Evolutionary conservation across 2,797 vertebrate genomes (phyloP).

Genomic region (Centropyge bicolor): DNA sequence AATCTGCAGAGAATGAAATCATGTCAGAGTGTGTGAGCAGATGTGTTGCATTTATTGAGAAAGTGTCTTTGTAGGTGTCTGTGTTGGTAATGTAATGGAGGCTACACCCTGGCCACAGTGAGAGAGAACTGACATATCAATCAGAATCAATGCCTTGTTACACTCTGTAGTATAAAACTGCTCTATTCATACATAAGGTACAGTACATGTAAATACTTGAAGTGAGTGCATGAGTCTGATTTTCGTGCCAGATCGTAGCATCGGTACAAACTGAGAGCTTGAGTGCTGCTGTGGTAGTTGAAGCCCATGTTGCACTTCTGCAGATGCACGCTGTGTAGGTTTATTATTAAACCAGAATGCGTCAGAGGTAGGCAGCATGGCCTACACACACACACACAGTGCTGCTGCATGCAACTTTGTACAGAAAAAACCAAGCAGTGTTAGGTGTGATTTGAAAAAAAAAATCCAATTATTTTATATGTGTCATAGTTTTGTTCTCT

Average conservation of each 20-base stretch:
- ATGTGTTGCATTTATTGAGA: not conserved
- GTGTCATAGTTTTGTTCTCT: not conserved
- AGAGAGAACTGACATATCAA: not conserved
- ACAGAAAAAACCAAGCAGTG: constrained; percentile 18
- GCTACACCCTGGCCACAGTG: not conserved
- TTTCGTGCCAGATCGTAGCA: not conserved
- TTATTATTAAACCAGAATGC: constrained; percentile 61
- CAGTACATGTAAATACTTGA: too few species aligned
- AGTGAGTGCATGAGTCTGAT: not conserved
- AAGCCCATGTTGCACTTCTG: constrained; percentile 53
- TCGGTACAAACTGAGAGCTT: not conserved
- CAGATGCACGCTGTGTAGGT: constrained; percentile 53
- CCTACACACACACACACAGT: constrained; percentile 20
- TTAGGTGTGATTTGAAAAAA: constrained; percentile 8
- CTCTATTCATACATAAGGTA: not conserved
- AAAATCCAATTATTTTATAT: not conserved
- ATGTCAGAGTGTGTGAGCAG: constrained; percentile 10
- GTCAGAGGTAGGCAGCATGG: constrained; percentile 30
- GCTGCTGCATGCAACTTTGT: constrained; percentile 19
- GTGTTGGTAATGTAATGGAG: not conserved
- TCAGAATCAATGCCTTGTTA: not conserved
- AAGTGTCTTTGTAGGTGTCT: not conserved
- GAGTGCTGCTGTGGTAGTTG: constrained; percentile 9
- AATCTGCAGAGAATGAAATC: constrained; percentile 8
- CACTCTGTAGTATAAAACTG: not conserved